Evolutionary conservation across 2,797 vertebrate genomes (phyloP).

Genomic region (Chanos chanos): DNA sequence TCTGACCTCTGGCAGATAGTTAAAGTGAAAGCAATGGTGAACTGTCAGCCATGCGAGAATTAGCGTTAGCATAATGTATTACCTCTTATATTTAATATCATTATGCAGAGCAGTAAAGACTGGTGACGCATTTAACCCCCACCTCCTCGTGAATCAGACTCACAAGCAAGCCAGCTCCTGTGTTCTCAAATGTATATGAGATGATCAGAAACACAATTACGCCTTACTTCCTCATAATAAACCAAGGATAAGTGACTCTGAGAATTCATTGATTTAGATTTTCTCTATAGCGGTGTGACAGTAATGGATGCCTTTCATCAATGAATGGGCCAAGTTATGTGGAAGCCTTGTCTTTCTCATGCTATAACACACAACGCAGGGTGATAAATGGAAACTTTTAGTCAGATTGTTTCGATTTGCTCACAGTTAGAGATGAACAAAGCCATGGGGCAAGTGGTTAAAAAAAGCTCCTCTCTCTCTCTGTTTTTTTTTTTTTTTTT

Average conservation of each 20-base stretch:
- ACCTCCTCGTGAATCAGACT: slow-evolving; percentile 32
- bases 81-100: slow-evolving; percentile 57
- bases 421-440: too few relatives aligned
- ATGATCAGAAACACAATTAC: slow-evolving; percentile 74
- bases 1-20: slow-evolving; percentile 21
- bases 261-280: slow-evolving; percentile 78
- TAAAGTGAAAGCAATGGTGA: slow-evolving; percentile 43
- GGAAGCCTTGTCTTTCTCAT: slow-evolving; percentile 33
- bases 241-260: slow-evolving; percentile 68
- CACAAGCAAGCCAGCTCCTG: slow-evolving; percentile 36
- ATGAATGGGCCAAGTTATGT: slow-evolving; percentile 60
- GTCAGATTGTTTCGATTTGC: slow-evolving; percentile 65
- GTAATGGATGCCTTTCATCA: slow-evolving; percentile 75
- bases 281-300: slow-evolving; percentile 60
- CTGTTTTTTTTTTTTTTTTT: too few relatives aligned
- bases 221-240: slow-evolving; percentile 71
- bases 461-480: too few relatives aligned
- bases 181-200: slow-evolving; percentile 62
- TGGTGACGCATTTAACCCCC: slow-evolving; percentile 50
- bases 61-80: slow-evolving; percentile 50
- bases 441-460: too few relatives aligned
- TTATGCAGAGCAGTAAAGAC: slow-evolving; percentile 60
- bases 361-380: slow-evolving; percentile 47
- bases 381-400: slow-evolving; percentile 70
- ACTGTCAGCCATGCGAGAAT: slow-evolving; percentile 48